phyloP scores from a whole-genome alignment of 1,140 invertebrate genomes.

The Trypoxylus dichotomus region DNA sequence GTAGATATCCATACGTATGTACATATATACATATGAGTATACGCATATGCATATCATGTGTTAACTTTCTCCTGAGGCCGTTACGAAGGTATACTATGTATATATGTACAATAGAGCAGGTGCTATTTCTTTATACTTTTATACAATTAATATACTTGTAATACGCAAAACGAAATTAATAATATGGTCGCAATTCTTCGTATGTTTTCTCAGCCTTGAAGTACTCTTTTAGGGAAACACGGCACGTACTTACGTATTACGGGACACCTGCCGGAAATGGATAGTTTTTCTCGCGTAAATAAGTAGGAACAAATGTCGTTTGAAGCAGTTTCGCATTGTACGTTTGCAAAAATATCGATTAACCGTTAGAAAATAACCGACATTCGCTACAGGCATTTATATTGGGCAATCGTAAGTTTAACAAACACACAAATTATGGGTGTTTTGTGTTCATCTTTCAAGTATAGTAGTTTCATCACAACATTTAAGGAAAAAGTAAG shows the following conservation, averaged over 20 bases:
- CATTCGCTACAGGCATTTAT: no score
- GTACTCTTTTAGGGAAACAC: background rate
- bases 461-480: no score
- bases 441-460: no score
- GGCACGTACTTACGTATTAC: background rate
- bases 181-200: background rate
- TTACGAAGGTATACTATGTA: background rate
- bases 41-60: background rate
- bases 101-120: background rate
- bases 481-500: no score
- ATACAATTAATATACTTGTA: background rate
- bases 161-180: background rate
- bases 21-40: background rate
- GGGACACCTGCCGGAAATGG: background rate
- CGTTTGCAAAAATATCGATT: slow-evolving; percentile 5
- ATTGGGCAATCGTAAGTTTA: no score
- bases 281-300: background rate
- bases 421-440: no score
- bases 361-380: background rate
- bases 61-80: background rate
- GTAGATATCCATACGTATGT: no score
- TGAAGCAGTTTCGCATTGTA: background rate
- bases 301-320: background rate
- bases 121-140: background rate
- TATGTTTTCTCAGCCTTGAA: background rate